These are phyloP conservation scores for Sitophilus oryzae DNA, from an alignment of 1,140 invertebrate genomes.

Conservation along the genomic window DNA sequence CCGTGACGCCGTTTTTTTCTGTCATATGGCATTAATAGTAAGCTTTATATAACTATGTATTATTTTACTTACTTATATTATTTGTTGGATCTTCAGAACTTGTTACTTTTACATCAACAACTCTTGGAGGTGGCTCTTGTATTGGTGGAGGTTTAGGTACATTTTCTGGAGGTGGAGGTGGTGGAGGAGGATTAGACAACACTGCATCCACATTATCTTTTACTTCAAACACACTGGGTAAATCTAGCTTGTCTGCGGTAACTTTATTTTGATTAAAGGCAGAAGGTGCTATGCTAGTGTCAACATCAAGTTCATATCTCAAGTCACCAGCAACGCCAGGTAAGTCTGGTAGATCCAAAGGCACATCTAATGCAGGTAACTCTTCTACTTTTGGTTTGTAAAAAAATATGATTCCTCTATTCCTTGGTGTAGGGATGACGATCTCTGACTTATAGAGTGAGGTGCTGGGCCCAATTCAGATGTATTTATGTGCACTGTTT, in stretches of 20 bases:
- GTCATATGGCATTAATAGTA: no score
- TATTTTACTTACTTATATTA: background rate
- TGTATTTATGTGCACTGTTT: slow-evolving; percentile 28
- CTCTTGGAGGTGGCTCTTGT: slow-evolving; percentile 27
- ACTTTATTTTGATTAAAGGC: slow-evolving; percentile 42
- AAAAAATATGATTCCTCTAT: slow-evolving; percentile 68
- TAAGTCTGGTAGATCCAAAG: slow-evolving; percentile 79
- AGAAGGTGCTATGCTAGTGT: slow-evolving; percentile 70
- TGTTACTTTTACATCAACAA: no score
- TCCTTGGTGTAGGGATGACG: slow-evolving; percentile 54
- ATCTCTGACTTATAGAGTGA: slow-evolving; percentile 69
- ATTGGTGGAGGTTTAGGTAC: slow-evolving; percentile 2
- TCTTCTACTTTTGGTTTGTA: slow-evolving; percentile 80
- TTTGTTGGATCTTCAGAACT: slow-evolving; percentile 30
- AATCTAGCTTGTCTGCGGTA: slow-evolving; percentile 18
- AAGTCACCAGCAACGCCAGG: slow-evolving; percentile 84
- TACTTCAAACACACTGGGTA: slow-evolving; percentile 23
- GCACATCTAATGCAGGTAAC: slow-evolving; percentile 83
- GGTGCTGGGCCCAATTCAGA: slow-evolving; percentile 70
- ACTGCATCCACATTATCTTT: slow-evolving; percentile 35
- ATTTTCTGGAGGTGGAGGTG: slow-evolving; percentile 19
- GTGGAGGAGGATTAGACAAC: slow-evolving; percentile 45
- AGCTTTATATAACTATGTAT: no score
- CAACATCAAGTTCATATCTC: slow-evolving; percentile 62
- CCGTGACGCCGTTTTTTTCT: no score